Evolutionary conservation across 1,140 invertebrate genomes (phyloP), one percentile per base, ranked within the genome.

Genomic region (Drosophila asahinai): DNA sequence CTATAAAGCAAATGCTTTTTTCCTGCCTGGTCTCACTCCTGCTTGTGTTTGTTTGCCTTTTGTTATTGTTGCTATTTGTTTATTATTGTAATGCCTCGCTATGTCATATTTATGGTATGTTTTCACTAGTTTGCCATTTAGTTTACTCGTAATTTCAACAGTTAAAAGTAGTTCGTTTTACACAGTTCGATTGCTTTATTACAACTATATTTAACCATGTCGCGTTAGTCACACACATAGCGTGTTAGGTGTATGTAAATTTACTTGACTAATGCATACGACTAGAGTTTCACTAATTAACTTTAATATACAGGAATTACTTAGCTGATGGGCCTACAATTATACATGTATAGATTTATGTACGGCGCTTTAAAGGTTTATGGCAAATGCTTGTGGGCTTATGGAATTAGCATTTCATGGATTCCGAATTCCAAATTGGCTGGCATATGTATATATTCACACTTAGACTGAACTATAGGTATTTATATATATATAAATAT

Each of bases 231-330:
- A 51, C 30, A 60, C 54, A 59, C 36, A 40, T 42, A 42, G n/a
- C 40, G 43, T 12, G 40, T 45, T 55, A 22, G 6, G 42, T 47
- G n/a, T 22, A 27, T 64, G 47, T 19, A 33, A 54, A 49, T 59
- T 65, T 66, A 66, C 61, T 66, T 67, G 47, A 12, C 70, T 72
- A 73, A 72, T 73, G 67, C 70, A 73, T 73, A 73, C 47, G 17
- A 30, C 54, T 73, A 72, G 55, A 22, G 62, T 8, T 57, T 62
- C 64, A 72, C 72, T 89, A 89, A 89, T 87, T 89, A 87, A 81
- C 81, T 89, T 81, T 77, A 70, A 80, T 78, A 74, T 89, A 89
- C 84, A 84, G 81, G 77, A 84, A 81, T 81, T 78, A 63, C 59
- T 73, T 77, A 81, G 82, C 49, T 66, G 65, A 75, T 54, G 66